Evolutionary conservation across 2,888 invertebrate species (phyloP), one percentile per base, ranked within the genome.

Genomic region (Brachypterus glaber): DNA sequence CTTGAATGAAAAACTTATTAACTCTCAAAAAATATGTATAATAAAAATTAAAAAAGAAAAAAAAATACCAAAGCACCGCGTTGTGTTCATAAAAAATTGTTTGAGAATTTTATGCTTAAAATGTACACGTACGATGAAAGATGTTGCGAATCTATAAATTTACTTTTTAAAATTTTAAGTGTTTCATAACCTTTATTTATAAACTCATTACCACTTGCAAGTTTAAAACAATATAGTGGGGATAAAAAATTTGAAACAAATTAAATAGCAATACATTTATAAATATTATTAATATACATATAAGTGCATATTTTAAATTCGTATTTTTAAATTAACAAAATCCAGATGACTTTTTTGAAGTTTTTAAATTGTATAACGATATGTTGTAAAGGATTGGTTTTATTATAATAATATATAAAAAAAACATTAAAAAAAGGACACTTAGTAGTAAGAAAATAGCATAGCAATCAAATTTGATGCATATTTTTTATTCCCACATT

Each of bases 61-160:
- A 47, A 43, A 47, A 47, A 51, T 53, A 60, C 60, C 62, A 62
- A 63, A 63, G 62, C 62, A 64, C 64, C 64, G 50, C 57, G 60
- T 62, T 63, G 64, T 64, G 64, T 64, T 64, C 63, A 63, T 50
- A 40, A 50, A 49, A 47, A 43, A 39, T 45, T 44, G n/a, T n/a
- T n/a, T 40, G 37, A 33, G 40, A 44, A 39, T 24, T 17, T 44
- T 32, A 33, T 40, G 37, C 32, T 24, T 21, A 25, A 24, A 38
- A 41, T 38, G 43, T 43, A 40, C 40, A 42, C 38, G 38, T 33
- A 32, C 13, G 40, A 42, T 13, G 38, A 39, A 40, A 43, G 42
- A 43, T 46, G 46, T 47, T 49, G 46, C 45, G 47, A 50, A 44
- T 41, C 35, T 44, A 37, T 38, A 45, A 47, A 41, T 41, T 34